Evolutionary conservation across 2,888 invertebrate genomes (phyloP), one percentile per base, ranked within the genome.

Genomic region (Meteorus colon): DNA sequence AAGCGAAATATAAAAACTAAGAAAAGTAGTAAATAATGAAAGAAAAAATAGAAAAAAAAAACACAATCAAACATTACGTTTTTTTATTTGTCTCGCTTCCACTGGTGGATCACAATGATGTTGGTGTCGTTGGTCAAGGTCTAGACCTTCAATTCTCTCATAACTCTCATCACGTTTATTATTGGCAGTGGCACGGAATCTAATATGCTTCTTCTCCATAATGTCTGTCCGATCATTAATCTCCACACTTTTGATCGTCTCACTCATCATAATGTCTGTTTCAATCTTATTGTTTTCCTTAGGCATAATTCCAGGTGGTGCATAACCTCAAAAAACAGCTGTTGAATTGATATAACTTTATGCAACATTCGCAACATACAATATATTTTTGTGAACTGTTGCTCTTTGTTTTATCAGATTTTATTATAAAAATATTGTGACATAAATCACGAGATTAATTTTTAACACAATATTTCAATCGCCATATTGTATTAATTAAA

Each of bases 291-390:
- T 80, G 48, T 75, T 82, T 55, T 82, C 81, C 66, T 77, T 82
- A 77, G 82, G 83, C 84, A 83, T 82, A 77, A 69, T 80, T 80
- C 82, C 76, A 76, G 79, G 73, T 69, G 75, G 67, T 77, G 80
- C 85, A 85, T 85, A 85, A 84, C 84, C 85, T 84, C 78, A n/a
- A 41, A 41, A 34, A 27, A 84, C 84, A 84, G 83, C 84, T 84
- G 83, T 82, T 82, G 77, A 67, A 65, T 37, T 65, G 31, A 37
- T 60, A n/a, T 55, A 19, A 66, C 37, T 67, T 51, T 66, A 41
- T 60, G 73, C 34, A 66, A 31, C 27, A 51, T 55, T 55, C 55
- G 19, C 10, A 55, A 55, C 55, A 19, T 55, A 55, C 55, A n/a
- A 4, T 55, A 19, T 19, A n/a, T 19, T 55, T 19, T 24, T 24